Conservation (phyloP, 2,888 invertebrate species). For the Parnassius mnemosyne region DNA sequence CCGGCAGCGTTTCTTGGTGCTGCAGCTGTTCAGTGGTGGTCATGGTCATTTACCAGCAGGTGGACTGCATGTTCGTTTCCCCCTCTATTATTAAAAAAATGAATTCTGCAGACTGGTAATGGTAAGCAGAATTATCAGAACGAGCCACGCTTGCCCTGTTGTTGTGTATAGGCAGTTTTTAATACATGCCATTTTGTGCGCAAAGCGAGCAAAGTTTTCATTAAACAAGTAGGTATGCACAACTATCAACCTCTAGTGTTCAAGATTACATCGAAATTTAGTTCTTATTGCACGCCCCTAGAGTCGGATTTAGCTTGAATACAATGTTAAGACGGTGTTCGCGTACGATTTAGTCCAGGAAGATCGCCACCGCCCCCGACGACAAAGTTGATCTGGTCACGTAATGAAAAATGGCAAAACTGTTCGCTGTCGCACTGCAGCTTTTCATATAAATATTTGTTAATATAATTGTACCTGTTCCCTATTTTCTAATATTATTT, state of each 20-base stretch:
- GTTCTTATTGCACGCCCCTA: neutral
- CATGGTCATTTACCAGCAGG: too few relatives aligned
- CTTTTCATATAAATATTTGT: constrained; percentile 24
- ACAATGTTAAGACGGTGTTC: constrained; percentile 49
- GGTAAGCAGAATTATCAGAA: too few relatives aligned
- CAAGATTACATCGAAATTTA: neutral
- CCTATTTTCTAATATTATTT: too few relatives aligned
- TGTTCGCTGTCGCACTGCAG: constrained; percentile 42
- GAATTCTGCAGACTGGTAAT: too few relatives aligned
- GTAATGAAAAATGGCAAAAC: constrained; percentile 85
- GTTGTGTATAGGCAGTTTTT: too few relatives aligned
- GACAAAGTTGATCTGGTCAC: constrained; percentile 83
- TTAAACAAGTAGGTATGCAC: constrained; percentile 2
- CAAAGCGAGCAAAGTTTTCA: neutral
- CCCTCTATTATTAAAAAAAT: too few relatives aligned
- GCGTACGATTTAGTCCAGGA: constrained; percentile 31
- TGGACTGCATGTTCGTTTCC: too few relatives aligned
- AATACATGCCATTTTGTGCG: too few relatives aligned
- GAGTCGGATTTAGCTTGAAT: constrained; percentile 13
- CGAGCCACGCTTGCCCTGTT: too few relatives aligned
- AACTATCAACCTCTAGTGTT: constrained; percentile 1
- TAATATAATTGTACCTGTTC: too few relatives aligned
- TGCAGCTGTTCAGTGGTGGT: too few relatives aligned
- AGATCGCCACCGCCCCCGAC: constrained; percentile 57
- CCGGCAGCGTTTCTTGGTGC: too few relatives aligned